Percentiles rank a stretch among this genome's conserved stretches.
phyloP scores from a whole-genome alignment of 2,113 vertebrate genomes.

The Phocoena sinus region DNA sequence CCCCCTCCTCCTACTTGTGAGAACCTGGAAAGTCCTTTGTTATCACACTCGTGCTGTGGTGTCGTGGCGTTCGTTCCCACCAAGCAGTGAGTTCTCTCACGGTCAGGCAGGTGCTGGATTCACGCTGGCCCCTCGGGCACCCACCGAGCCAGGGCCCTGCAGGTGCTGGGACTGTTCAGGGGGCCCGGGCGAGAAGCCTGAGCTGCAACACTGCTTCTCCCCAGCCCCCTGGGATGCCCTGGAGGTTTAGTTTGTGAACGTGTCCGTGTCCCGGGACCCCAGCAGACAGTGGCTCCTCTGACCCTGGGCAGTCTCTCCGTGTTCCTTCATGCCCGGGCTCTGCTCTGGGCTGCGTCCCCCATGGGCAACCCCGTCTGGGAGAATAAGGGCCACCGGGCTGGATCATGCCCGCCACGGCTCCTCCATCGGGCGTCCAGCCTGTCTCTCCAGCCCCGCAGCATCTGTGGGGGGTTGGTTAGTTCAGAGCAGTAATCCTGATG shows the following conservation, averaged over 20 bases:
- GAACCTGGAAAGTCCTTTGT: not conserved
- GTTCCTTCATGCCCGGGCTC: not conserved
- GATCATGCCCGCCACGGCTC: not conserved
- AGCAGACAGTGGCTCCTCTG: not conserved
- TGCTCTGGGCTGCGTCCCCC: not conserved
- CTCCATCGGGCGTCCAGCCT: not conserved
- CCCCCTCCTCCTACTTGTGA: not conserved
- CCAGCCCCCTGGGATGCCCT: not conserved
- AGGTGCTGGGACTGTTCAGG: not conserved
- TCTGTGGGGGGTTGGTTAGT: too few species aligned
- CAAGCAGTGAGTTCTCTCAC: not conserved
- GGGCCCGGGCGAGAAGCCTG: not conserved
- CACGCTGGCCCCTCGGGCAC: accelerated
- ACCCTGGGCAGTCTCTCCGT: not conserved
- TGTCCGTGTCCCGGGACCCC: not conserved
- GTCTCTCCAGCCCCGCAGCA: not conserved
- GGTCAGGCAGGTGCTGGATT: not conserved
- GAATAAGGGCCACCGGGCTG: accelerated
- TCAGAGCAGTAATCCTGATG: not conserved
- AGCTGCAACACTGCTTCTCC: accelerated
- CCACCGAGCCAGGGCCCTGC: not conserved
- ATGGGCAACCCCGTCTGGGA: not conserved
- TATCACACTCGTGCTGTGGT: accelerated
- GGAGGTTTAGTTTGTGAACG: not conserved
- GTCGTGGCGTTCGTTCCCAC: not conserved